These are phyloP conservation scores for Alosa alosa DNA, from an alignment of 2,113 vertebrate species.

Conservation along the genomic window DNA sequence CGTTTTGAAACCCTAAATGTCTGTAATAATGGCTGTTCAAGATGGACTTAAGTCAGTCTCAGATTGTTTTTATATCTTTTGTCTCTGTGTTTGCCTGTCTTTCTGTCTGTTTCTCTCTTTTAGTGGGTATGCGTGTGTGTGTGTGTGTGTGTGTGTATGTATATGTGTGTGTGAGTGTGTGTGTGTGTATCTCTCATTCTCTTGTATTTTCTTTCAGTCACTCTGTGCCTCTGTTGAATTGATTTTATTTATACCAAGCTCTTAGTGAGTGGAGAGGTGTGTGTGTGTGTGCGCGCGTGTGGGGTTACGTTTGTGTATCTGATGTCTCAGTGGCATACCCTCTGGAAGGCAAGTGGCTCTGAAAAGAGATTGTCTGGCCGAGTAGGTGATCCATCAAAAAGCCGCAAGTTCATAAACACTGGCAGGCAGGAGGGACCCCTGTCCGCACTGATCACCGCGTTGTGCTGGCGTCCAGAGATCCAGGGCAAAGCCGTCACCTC, in stretches of 20 bases:
- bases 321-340: not conserved
- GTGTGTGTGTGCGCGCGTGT: not conserved
- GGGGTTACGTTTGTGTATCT: not conserved
- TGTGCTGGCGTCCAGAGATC: not conserved
- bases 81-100: slow-evolving; percentile 22
- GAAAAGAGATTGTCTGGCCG: slow-evolving; percentile 8
- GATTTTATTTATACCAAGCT: no score
- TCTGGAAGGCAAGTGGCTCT: not conserved
- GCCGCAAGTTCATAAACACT: not conserved
- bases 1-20: not conserved
- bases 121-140: not conserved
- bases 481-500: not conserved
- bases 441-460: not conserved
- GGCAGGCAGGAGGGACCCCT: not conserved
- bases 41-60: not conserved
- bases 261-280: no score
- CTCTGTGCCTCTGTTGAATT: no score
- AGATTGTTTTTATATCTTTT: not conserved
- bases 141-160: not conserved
- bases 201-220: no score
- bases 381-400: not conserved
- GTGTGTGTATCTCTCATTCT: no score
- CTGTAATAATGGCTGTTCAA: not conserved
- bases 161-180: not conserved
- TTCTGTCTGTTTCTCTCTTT: not conserved